A percentile compares a stretch with the other conserved stretches of the same genome.
These are phyloP conservation scores for Anas platyrhynchos DNA, from an alignment of 2,113 vertebrate species.

Conservation along the genomic window DNA sequence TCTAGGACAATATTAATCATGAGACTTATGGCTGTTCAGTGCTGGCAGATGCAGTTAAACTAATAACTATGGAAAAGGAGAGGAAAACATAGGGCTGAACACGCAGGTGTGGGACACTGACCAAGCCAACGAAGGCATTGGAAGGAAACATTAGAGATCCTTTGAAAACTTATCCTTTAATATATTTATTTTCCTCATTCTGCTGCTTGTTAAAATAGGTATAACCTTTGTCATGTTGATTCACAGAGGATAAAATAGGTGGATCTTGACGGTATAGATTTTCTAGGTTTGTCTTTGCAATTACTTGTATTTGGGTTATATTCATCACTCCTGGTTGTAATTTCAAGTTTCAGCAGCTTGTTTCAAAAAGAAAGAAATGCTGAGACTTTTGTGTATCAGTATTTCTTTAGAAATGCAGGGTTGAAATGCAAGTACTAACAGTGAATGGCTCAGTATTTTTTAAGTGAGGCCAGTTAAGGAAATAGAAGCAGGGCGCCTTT, in stretches of 20 bases:
- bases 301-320: neutral
- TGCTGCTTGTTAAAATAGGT: neutral
- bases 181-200: neutral
- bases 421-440: neutral
- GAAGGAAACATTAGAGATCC: neutral
- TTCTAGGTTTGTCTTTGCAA: neutral
- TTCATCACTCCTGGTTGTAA: neutral
- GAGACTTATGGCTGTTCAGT: neutral
- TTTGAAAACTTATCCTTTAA: neutral
- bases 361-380: neutral
- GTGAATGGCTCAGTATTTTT: neutral
- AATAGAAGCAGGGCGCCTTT: neutral
- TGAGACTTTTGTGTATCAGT: neutral
- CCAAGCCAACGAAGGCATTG: neutral
- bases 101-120: neutral
- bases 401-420: neutral
- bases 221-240: neutral
- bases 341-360: neutral
- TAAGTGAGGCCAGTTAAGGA: neutral
- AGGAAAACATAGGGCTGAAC: neutral
- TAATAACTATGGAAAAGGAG: neutral
- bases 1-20: neutral
- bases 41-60: neutral
- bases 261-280: neutral
- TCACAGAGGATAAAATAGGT: neutral